Evolutionary conservation across 1,140 invertebrate species (phyloP).

Genomic region (Pentalonia nigronervosa): DNA sequence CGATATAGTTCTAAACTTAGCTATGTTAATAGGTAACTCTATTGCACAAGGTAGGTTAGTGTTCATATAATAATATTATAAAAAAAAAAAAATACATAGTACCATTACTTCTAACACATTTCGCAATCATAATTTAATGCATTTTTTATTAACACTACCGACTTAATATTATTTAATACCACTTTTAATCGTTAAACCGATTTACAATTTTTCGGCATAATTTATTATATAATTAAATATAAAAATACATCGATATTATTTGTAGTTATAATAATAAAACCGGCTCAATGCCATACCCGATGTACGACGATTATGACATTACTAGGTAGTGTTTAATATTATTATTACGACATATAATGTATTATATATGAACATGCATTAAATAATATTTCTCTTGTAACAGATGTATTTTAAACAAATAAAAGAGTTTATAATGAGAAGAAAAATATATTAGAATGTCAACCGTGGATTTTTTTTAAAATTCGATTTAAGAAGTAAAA

Average conservation of each 20-base stretch:
- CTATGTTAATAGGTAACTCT: neutral
- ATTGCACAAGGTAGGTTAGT: neutral
- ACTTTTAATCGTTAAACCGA: neutral
- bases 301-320: neutral
- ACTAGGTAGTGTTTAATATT: neutral
- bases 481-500: neutral
- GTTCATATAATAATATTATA: too few relatives aligned
- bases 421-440: neutral
- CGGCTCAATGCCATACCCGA: neutral
- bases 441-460: neutral
- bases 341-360: neutral
- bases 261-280: neutral
- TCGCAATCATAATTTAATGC: neutral
- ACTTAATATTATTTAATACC: neutral
- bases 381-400: neutral
- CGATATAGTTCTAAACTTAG: neutral
- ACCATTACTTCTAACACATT: neutral
- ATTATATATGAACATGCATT: neutral
- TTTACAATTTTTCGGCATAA: neutral
- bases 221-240: neutral
- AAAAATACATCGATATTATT: neutral
- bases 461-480: neutral
- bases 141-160: neutral
- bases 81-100: neutral
- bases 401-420: neutral